phyloP scores from a whole-genome alignment of 2,888 invertebrate genomes.

The Ligdia adustata region DNA sequence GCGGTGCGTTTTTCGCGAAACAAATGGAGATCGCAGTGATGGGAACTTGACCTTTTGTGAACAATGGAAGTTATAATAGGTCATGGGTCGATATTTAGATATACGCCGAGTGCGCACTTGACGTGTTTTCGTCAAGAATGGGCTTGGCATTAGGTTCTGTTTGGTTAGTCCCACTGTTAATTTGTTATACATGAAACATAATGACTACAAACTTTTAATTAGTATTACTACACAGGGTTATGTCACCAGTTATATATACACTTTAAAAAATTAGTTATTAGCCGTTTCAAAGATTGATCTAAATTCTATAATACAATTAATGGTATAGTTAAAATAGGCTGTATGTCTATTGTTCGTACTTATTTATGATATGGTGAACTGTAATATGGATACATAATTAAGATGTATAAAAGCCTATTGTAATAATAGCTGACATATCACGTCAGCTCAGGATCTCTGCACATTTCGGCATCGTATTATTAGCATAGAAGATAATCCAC shows the following conservation, averaged over 20 bases:
- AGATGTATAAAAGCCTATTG: background rate
- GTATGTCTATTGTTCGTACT: too few relatives aligned
- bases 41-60: slow-evolving; percentile 48
- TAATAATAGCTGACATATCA: slow-evolving; percentile 20
- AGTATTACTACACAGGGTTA: too few relatives aligned
- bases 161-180: background rate
- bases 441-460: slow-evolving; percentile 36
- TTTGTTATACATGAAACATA: too few relatives aligned
- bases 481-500: slow-evolving; percentile 38
- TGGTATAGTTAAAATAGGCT: too few relatives aligned
- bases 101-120: slow-evolving; percentile 20
- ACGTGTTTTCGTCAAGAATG: slow-evolving; percentile 16
- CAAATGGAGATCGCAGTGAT: slow-evolving; percentile 28
- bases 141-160: background rate
- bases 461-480: slow-evolving; percentile 44
- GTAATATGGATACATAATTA: too few relatives aligned
- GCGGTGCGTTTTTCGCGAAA: slow-evolving; percentile 23
- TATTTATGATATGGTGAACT: too few relatives aligned
- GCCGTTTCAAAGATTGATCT: too few relatives aligned
- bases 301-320: too few relatives aligned
- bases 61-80: slow-evolving; percentile 42
- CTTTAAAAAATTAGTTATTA: too few relatives aligned
- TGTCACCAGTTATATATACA: too few relatives aligned
- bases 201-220: too few relatives aligned
- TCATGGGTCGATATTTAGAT: slow-evolving; percentile 26